Base-by-base conservation (phyloP, 2,113 vertebrate species). In the Phalacrocorax brasilianus region DNA sequence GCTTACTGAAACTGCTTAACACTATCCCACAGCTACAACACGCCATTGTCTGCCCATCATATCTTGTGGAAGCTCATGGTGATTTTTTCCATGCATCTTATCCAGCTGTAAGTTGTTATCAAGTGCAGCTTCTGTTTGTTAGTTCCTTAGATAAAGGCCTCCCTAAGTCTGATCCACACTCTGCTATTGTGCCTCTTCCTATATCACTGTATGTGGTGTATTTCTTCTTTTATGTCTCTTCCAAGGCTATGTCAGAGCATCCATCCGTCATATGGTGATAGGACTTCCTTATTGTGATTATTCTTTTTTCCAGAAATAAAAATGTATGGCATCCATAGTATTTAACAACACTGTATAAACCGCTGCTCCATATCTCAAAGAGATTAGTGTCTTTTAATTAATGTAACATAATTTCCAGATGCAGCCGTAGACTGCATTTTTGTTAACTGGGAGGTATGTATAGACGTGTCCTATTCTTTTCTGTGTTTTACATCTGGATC, bases 51-150 rank as follows among this genome's bases (percentile, higher is more conserved):
- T 95, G 59, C 67, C 71, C 93, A 77, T 88, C 30, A 2, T 97
- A 97, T 97, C 97, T 96, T 80, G 59, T 95, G 95, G 89, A 97
- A 97, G 94, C 81, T 96, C 89, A 59, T 91, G 94, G 93, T 95
- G 96, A 88, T 85, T 94, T 97, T 97, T 97, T 96, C 96, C 97
- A 94, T 95, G 94, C 87, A 79, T 95, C 81, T 97, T 97, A 96
- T 94, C 95, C 94, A 94, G 74, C 94, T 89, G 87, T 76, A 83
- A 1, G 16, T 85, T 95, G 81, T 96, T 97, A 97, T 97, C 95
- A 59, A 88, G 78, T 77, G 63, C 95, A 88, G 96, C 96, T 94
- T 96, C 96, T 97, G 95, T 96, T 96, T 93, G 96, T 95, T 96
- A 83, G 96, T 95, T 97, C 92, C 94, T 97, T 63, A 91, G 92